Evolutionary conservation across 2,888 invertebrate genomes (phyloP).

Genomic region (Ischnus inquisitorius): DNA sequence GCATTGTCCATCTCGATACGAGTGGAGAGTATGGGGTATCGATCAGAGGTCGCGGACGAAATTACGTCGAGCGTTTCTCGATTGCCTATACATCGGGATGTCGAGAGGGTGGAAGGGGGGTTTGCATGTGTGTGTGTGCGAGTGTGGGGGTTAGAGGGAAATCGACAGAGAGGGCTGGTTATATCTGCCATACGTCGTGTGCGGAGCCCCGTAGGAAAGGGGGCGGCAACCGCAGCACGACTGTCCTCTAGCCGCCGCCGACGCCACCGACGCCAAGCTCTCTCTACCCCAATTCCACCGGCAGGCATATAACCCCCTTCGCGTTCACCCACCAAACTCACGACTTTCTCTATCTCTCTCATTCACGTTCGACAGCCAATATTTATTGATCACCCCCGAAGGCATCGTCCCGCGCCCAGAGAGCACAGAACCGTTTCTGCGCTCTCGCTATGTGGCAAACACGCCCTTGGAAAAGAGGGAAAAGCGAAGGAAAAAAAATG

Average conservation of each 20-base stretch:
- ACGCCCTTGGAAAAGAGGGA: conserved; percentile 70
- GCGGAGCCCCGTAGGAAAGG: conserved; percentile 77
- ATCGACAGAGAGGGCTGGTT: conserved; percentile 75
- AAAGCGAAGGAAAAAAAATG: conserved; percentile 67
- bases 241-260: conserved; percentile 76
- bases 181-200: conserved; percentile 83
- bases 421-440: conserved; percentile 55
- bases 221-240: conserved; percentile 85
- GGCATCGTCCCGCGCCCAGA: conserved; percentile 79
- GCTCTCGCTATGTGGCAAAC: conserved; percentile 54
- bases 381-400: conserved; percentile 85
- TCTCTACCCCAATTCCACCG: conserved; percentile 68
- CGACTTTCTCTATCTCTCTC: conserved; percentile 70
- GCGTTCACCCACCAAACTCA: conserved; percentile 62
- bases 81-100: conserved; percentile 77
- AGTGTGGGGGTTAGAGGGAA: conserved; percentile 29
- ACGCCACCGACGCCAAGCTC: conserved; percentile 59
- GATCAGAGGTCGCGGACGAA: conserved; percentile 81
- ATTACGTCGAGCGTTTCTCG: conserved; percentile 78
- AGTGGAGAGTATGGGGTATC: conserved; percentile 75
- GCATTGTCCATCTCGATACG: conserved; percentile 1
- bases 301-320: conserved; percentile 71
- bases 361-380: conserved; percentile 83
- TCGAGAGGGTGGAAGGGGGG: conserved; percentile 40
- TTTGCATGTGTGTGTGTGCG: too few relatives aligned